These are phyloP conservation scores for Brotula barbata DNA, from an alignment of 2,797 vertebrate species.

Conservation along the genomic window DNA sequence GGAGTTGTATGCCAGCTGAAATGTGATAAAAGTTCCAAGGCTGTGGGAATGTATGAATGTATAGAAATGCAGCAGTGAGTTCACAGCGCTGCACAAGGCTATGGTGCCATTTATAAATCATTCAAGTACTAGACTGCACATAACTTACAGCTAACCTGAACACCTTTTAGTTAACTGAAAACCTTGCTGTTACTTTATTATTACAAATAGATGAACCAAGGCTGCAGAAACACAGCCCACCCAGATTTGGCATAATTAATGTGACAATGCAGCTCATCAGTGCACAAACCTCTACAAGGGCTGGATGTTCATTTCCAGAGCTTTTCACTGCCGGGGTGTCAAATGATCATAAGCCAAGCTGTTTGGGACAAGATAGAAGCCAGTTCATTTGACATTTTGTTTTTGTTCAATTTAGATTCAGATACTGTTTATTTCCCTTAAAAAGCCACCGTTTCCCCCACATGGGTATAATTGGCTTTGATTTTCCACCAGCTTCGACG, in stretches of 20 bases:
- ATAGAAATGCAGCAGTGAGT: conserved; percentile 47
- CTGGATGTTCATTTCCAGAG: conserved; percentile 61
- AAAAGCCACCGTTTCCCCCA: conserved; percentile 17
- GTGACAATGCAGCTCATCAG: conserved; percentile 69
- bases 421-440: conserved; percentile 50
- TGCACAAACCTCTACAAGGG: conserved; percentile 59
- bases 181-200: conserved; percentile 64
- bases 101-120: conserved; percentile 66
- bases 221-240: conserved; percentile 54
- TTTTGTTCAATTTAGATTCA: conserved; percentile 50
- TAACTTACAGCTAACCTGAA: conserved; percentile 67
- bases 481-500: conserved; percentile 52
- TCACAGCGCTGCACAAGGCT: conserved; percentile 39
- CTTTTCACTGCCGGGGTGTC: conserved; percentile 49
- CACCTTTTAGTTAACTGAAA: conserved; percentile 59
- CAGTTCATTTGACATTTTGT: conserved; percentile 59
- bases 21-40: conserved; percentile 34
- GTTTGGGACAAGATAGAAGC: conserved; percentile 36
- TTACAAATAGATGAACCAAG: conserved; percentile 74
- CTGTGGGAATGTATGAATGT: conserved; percentile 10
- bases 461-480: conserved; percentile 51
- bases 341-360: conserved; percentile 55
- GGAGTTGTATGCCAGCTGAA: neutral
- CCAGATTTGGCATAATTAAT: conserved; percentile 70
- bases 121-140: conserved; percentile 62